phyloP scores from a whole-genome alignment of 2,888 invertebrate genomes.

The Mythimna impura region DNA sequence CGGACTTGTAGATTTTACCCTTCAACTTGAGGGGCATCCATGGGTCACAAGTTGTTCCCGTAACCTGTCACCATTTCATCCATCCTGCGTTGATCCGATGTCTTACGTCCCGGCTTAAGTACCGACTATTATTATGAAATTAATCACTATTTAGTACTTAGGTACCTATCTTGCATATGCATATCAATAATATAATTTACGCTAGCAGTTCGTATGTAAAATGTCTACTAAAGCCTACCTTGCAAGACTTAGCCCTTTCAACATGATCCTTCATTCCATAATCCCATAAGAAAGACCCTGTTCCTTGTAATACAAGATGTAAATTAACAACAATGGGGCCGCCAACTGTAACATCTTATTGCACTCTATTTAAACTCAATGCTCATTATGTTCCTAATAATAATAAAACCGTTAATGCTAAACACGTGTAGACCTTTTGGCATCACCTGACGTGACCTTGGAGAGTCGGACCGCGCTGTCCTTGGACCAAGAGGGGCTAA shows the following conservation, averaged over 20 bases:
- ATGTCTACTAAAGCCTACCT: not conserved
- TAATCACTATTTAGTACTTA: not conserved
- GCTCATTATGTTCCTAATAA: conserved; percentile 26
- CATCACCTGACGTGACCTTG: conserved; percentile 71
- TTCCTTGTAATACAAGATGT: conserved; percentile 9
- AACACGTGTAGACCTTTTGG: conserved; percentile 59
- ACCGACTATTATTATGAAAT: not conserved
- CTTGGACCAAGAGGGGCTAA: conserved; percentile 65
- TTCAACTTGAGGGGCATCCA: too few species aligned
- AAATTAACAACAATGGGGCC: conserved; percentile 17
- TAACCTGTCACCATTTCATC: too few species aligned
- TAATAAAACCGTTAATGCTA: conserved; percentile 59
- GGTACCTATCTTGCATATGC: not conserved
- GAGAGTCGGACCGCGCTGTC: conserved; percentile 55
- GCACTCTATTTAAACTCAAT: conserved; percentile 44
- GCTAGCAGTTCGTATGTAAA: not conserved
- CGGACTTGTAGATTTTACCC: too few species aligned
- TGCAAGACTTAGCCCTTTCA: not conserved
- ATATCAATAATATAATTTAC: not conserved
- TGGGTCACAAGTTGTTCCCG: too few species aligned
- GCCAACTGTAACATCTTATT: conserved; percentile 19
- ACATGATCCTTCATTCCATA: conserved; percentile 6
- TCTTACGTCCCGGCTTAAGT: too few species aligned
- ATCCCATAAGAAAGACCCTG: not conserved
- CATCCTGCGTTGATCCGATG: too few species aligned